Evolutionary conservation across 2,888 invertebrate genomes (phyloP).

Genomic region (Agrotis clavis): DNA sequence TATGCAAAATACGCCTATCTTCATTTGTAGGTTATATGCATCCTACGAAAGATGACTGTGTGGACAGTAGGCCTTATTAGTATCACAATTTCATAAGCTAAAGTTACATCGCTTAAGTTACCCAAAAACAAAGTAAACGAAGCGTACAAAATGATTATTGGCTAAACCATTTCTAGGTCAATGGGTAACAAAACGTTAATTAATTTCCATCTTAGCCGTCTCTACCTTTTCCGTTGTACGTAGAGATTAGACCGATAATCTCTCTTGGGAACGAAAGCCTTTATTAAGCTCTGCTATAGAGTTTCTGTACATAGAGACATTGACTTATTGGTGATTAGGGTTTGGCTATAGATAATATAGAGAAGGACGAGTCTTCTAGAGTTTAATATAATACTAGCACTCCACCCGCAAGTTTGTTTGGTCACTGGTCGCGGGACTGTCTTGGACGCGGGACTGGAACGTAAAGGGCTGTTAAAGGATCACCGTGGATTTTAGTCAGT

Average conservation of each 20-base stretch:
- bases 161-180: constrained; percentile 57
- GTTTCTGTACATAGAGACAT: constrained; percentile 48
- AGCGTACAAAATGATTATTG: constrained; percentile 27
- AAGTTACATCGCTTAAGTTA: not conserved
- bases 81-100: not conserved
- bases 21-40: no score
- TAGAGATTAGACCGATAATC: constrained; percentile 57
- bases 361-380: no score
- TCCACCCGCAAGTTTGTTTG: no score
- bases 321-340: constrained; percentile 42
- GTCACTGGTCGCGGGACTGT: no score
- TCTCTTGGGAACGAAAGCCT: constrained; percentile 44
- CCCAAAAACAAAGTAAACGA: constrained; percentile 20
- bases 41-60: no score
- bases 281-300: constrained; percentile 48
- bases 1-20: no score
- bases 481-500: no score
- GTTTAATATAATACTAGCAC: no score
- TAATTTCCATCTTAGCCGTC: constrained; percentile 61
- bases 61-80: no score
- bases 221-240: constrained; percentile 44
- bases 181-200: constrained; percentile 59
- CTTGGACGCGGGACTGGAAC: no score
- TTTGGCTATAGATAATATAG: not conserved
- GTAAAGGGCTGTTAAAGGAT: no score